Evolutionary conservation across 2,888 invertebrate species (phyloP).

Genomic region (Ophraella communa): DNA sequence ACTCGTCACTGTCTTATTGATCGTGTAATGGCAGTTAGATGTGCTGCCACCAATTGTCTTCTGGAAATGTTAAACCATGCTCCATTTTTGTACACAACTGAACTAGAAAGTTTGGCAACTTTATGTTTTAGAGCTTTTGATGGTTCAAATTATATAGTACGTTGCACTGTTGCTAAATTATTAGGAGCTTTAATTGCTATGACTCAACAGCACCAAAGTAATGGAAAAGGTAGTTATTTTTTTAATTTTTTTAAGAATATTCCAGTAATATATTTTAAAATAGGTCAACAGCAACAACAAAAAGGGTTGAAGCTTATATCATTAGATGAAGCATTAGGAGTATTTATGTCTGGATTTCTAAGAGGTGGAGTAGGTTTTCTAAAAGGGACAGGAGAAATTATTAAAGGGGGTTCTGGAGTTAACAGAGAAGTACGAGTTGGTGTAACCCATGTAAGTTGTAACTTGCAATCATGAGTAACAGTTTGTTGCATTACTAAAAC

Average conservation of each 20-base stretch:
- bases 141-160: conserved; percentile 89
- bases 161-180: conserved; percentile 90
- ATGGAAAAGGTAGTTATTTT: conserved; percentile 55
- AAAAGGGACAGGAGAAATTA: conserved; percentile 93
- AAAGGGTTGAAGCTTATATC: conserved; percentile 71
- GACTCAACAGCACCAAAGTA: conserved; percentile 73
- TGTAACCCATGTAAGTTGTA: conserved; percentile 84
- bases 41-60: conserved; percentile 91
- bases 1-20: conserved; percentile 88
- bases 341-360: conserved; percentile 92
- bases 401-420: conserved; percentile 91
- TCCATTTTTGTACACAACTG: conserved; percentile 82
- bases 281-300: conserved; percentile 37
- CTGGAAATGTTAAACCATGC: conserved; percentile 88
- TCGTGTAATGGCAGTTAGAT: conserved; percentile 89
- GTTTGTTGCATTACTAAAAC: not conserved
- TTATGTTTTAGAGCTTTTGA: conserved; percentile 92
- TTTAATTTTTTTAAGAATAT: not conserved
- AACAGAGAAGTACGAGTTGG: conserved; percentile 97
- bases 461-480: too few species aligned
- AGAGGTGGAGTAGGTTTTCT: conserved; percentile 93
- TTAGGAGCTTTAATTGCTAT: conserved; percentile 87
- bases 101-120: conserved; percentile 90
- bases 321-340: conserved; percentile 88
- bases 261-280: not conserved